Conservation (phyloP, 1,140 invertebrate genomes). For the Proctacanthus coquilletti region DNA sequence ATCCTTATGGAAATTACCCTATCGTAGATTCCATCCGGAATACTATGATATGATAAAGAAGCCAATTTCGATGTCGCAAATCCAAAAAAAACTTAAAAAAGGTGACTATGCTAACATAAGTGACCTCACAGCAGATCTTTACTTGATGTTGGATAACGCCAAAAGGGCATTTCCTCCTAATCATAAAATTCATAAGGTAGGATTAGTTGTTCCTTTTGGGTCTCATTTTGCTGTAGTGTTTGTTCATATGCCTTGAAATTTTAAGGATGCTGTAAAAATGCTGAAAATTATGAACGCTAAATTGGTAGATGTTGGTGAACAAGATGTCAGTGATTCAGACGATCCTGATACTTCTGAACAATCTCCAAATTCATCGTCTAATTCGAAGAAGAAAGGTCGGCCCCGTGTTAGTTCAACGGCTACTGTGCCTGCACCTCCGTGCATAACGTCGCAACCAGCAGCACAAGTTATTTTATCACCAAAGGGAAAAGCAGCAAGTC, state of each 20-base stretch:
- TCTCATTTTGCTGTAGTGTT: too few species aligned
- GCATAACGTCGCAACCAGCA: not conserved
- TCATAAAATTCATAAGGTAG: constrained; percentile 67
- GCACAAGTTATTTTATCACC: constrained; percentile 13
- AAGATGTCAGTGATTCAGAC: constrained; percentile 21
- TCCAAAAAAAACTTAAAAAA: constrained; percentile 77
- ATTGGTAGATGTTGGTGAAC: constrained; percentile 24
- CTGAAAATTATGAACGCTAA: constrained; percentile 28
- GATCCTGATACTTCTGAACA: constrained; percentile 15
- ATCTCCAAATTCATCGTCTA: not conserved
- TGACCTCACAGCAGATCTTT: constrained; percentile 87
- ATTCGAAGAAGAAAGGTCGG: constrained; percentile 23
- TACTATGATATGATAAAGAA: constrained; percentile 96
- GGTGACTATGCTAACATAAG: constrained; percentile 73
- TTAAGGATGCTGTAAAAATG: constrained; percentile 45
- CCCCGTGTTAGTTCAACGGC: constrained; percentile 30
- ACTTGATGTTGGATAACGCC: constrained; percentile 97
- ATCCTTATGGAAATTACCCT: constrained; percentile 86
- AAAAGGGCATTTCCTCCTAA: constrained; percentile 80
- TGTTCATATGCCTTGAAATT: too few species aligned
- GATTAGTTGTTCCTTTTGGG: constrained; percentile 3
- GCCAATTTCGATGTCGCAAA: constrained; percentile 87
- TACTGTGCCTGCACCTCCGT: constrained; percentile 34
- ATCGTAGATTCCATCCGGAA: constrained; percentile 81
- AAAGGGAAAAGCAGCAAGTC: constrained; percentile 20